A percentile compares a stretch with the other conserved stretches of the same genome.
phyloP scores from a whole-genome alignment of 2,113 vertebrate genomes.

The Oncorhynchus clarkii region DNA sequence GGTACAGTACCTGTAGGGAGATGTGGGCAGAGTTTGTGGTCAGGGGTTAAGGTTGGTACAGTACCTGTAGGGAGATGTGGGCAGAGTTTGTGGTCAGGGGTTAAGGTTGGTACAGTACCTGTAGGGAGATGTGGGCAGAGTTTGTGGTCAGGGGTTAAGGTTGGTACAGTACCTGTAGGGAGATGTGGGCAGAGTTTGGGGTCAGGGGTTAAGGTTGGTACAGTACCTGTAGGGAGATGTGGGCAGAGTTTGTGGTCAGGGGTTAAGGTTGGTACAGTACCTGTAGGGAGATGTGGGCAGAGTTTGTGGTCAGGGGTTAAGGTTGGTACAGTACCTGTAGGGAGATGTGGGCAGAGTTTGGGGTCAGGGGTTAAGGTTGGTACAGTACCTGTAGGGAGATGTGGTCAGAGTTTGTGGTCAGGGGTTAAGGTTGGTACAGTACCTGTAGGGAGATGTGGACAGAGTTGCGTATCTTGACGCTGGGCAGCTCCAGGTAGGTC shows the following conservation, averaged over 20 bases:
- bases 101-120: no score
- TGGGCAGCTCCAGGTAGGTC: conserved; percentile 86
- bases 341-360: conserved; percentile 89
- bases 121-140: no score
- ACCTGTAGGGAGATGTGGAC: conserved; percentile 98
- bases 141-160: no score
- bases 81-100: conserved; percentile 43
- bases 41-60: no score
- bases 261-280: no score
- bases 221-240: background rate
- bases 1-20: no score
- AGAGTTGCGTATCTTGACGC: conserved; percentile 82
- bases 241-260: background rate
- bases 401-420: conserved; percentile 74
- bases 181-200: no score
- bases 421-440: background rate
- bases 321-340: conserved; percentile 78
- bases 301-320: no score
- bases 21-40: no score
- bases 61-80: conserved; percentile 85
- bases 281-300: background rate
- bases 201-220: no score
- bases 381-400: conserved; percentile 90
- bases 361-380: background rate
- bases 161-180: no score